Base-by-base conservation (phyloP, 2,888 invertebrate genomes). In the Thecocarcelia acutangulata region DNA sequence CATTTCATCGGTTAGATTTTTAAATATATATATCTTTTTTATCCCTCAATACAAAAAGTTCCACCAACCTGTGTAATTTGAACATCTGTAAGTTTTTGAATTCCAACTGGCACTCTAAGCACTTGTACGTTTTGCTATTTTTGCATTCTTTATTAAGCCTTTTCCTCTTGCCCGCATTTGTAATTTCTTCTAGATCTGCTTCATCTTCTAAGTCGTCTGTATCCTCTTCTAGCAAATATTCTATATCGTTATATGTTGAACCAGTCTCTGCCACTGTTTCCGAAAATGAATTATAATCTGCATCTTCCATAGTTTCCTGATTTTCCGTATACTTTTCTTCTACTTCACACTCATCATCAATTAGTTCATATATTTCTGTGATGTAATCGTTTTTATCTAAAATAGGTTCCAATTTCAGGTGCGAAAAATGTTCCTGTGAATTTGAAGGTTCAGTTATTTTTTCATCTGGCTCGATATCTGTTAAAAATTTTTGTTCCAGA, bases 331-430 rank as follows among this genome's bases (percentile, higher is more conserved):
- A 21, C 11, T 12, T 54, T 21, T 68, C 33, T 8, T 33, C 46
- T 13, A 21, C n/a, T 48, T 50, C 46, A 46, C 15, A n/a, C 21
- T 54, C 72, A 70, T 69, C 81, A 19, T 83, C 75, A 9, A 83
- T 11, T 4, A 83, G 37, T 58, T 81, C 68, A 61, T 78, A 82
- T 15, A 82, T 82, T 78, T 82, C 82, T 19, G 74, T 70, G 17
- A 75, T 58, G 59, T 81, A 68, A 48, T 80, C 82, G 2, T 70
- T 54, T 64, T 82, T 74, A 56, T 78, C 82, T 0, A 78, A 40
- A 12, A 33, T 17, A 15, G 52, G 24, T 8, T 66, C 52, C 2
- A 66, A 52, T 8, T 33, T 50, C 17, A 64, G 17, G 19, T 54
- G 21, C 21, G 33, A 19, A 24, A 21, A 52, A 21, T 19, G 42